Base-by-base conservation (phyloP, 2,113 vertebrate genomes). In the Grus americana region DNA sequence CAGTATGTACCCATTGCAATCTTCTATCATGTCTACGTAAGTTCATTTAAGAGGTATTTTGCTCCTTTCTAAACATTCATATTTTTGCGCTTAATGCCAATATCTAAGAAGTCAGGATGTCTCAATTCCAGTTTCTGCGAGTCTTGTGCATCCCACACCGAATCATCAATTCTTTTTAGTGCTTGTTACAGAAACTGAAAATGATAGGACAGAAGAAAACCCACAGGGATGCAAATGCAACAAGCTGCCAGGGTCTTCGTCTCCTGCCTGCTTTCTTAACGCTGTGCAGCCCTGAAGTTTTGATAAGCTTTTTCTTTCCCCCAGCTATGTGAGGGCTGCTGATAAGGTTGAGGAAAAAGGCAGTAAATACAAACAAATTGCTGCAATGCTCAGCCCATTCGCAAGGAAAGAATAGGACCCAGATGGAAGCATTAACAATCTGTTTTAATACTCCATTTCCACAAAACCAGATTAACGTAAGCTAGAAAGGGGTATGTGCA, bases 391-490 rank as follows among this genome's bases (percentile, higher is more conserved):
- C 93, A 93, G 84, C 80, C 92, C 65, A 86, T 95, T 96, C 7
- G 14, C 34, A 89, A 93, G 63, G 57, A 94, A 97, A 96, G 92
- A 96, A 96, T 27, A 93, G 66, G 67, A 82, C 81, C 71, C 94
- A 97, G 93, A 95, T 90, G 82, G 94, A 96, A 95, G 90, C 92
- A 94, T 85, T 96, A 94, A 87, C 86, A 88, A 95, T 89, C 92
- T 93, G 89, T 70, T 96, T 88, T 83, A 95, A 94, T 96, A 91
- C 72, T 78, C 75, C 50, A 85, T 79, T 94, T 96, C 59, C 82
- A 96, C 66, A 93, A 95, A 97, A 95, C 82, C 92, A 96, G 97
- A 97, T 97, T 96, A 96, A 79, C 17, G 1, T 92, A 95, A 96
- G 10, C 92, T 87, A 88, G 38, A 92, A 90, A 81, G 61, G 83